These are phyloP conservation scores for Sebastes taczanowskii DNA, from an alignment of 2,797 vertebrate species.

Conservation along the genomic window DNA sequence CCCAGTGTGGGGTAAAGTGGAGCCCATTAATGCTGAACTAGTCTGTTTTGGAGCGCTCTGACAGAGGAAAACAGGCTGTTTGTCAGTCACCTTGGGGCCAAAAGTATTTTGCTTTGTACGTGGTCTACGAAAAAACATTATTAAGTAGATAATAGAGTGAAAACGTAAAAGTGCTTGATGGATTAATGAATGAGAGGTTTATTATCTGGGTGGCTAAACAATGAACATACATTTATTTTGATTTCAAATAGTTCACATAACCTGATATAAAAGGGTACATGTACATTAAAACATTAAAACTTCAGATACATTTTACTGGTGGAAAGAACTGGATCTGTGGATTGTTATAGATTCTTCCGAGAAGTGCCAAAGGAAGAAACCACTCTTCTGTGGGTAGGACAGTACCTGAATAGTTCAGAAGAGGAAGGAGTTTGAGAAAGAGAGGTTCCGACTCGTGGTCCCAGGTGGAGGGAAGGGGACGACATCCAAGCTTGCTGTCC, in stretches of 20 bases:
- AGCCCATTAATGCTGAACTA: conserved; percentile 34
- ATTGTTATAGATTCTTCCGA: conserved; percentile 60
- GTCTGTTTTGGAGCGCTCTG: conserved; percentile 38
- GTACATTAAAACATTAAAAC: neutral
- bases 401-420: conserved; percentile 35
- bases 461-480: conserved; percentile 52
- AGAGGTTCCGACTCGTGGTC: conserved; percentile 7
- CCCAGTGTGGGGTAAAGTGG: conserved; percentile 33
- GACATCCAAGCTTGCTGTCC: conserved; percentile 54
- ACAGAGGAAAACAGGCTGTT: conserved; percentile 11
- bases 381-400: conserved; percentile 20
- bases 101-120: conserved; percentile 27
- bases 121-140: conserved; percentile 16
- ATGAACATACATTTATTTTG: neutral
- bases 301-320: neutral
- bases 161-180: neutral
- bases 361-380: conserved; percentile 57
- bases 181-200: neutral
- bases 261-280: neutral
- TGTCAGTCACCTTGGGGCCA: conserved; percentile 4
- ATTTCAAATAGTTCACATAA: neutral
- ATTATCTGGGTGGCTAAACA: neutral
- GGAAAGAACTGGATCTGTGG: conserved; percentile 37
- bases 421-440: conserved; percentile 42
- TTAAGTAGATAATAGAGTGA: neutral